phyloP scores from a whole-genome alignment of 2,797 vertebrate genomes.

The Phrynocephalus guinanensis region DNA sequence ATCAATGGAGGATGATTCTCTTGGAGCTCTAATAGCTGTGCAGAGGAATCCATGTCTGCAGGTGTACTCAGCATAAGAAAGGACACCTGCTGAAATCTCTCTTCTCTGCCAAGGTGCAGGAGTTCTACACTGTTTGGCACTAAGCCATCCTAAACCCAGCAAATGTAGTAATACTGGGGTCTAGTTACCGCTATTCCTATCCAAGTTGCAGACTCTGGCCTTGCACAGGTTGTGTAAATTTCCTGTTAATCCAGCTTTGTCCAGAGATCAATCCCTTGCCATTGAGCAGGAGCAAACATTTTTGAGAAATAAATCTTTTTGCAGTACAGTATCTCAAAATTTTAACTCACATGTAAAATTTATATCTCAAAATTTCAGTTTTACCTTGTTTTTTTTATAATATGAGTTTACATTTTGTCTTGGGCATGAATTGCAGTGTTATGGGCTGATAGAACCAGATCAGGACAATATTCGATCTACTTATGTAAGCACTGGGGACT shows the following conservation, averaged over 20 bases:
- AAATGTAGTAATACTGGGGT: not conserved
- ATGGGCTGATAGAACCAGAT: not conserved
- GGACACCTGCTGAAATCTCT: too few species aligned
- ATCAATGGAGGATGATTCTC: too few species aligned
- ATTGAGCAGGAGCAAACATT: not conserved
- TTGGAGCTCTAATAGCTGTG: too few species aligned
- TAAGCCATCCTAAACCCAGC: not conserved
- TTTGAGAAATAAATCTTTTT: not conserved
- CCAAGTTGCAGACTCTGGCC: not conserved
- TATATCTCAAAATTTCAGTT: not conserved
- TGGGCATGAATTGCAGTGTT: not conserved
- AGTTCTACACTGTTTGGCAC: too few species aligned
- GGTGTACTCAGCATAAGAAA: too few species aligned
- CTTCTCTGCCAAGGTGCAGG: too few species aligned
- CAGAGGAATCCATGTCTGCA: too few species aligned
- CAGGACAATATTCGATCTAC: too few species aligned
- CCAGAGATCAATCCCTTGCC: not conserved
- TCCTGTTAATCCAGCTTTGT: not conserved
- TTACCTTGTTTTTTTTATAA: not conserved
- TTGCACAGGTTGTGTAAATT: not conserved
- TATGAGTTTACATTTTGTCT: not conserved
- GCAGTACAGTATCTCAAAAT: not conserved
- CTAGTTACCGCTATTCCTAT: not conserved
- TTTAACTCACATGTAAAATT: not conserved
- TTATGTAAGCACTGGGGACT: too few species aligned